phyloP scores from a whole-genome alignment of 2,113 vertebrate species.

The Callorhinus ursinus region DNA sequence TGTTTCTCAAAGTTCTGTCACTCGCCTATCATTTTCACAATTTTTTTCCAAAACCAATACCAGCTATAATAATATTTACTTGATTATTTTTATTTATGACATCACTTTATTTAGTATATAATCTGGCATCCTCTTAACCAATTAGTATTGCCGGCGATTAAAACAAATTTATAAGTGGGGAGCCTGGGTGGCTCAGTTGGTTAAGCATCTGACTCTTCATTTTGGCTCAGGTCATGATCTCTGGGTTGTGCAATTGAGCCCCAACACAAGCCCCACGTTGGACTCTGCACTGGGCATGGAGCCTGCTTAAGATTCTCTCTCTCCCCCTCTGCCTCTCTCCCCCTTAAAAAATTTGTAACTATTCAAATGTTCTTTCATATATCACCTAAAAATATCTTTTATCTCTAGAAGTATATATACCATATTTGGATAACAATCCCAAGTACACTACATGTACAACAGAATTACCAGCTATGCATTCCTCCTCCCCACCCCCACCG shows the following conservation, averaged over 20 bases:
- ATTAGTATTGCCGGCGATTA: background rate
- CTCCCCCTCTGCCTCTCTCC: background rate
- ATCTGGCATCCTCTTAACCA: slow-evolving; percentile 10
- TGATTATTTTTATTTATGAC: slow-evolving; percentile 1
- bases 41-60: background rate
- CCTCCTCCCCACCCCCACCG: background rate
- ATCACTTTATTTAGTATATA: background rate
- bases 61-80: background rate
- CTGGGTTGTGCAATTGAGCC: background rate
- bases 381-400: background rate
- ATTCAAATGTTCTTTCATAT: background rate
- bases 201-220: background rate
- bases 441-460: background rate
- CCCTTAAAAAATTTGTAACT: background rate
- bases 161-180: background rate
- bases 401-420: background rate
- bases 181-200: background rate
- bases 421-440: background rate
- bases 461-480: background rate
- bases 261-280: background rate
- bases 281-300: background rate
- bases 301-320: background rate
- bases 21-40: background rate
- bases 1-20: background rate
- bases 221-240: background rate